phyloP scores from a whole-genome alignment of 2,888 invertebrate genomes.

The Chloroclysta siterata region DNA sequence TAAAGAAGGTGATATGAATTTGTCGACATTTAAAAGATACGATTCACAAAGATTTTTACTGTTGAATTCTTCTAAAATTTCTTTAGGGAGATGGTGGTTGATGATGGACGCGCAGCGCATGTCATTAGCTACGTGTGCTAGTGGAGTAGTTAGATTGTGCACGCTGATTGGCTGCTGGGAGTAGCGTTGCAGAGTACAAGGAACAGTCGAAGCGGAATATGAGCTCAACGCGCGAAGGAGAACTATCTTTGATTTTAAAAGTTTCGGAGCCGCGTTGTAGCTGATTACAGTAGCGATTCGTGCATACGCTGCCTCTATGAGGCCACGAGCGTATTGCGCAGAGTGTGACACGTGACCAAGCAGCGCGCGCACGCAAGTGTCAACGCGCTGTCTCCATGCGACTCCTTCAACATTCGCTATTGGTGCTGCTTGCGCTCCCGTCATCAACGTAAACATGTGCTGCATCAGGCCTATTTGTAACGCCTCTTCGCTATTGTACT shows the following conservation, averaged over 20 bases:
- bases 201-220: neutral
- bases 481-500: slow-evolving; percentile 47
- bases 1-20: slow-evolving; percentile 41
- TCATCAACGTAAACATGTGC: slow-evolving; percentile 61
- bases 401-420: slow-evolving; percentile 38
- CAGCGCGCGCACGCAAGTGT: slow-evolving; percentile 50
- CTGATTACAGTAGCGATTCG: slow-evolving; percentile 44
- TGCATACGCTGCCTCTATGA: slow-evolving; percentile 55
- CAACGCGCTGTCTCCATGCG: slow-evolving; percentile 51
- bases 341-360: slow-evolving; percentile 59
- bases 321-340: slow-evolving; percentile 56
- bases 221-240: slow-evolving; percentile 46
- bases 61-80: slow-evolving; percentile 51
- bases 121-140: slow-evolving; percentile 24
- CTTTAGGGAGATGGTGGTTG: slow-evolving; percentile 53
- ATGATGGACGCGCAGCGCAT: slow-evolving; percentile 51
- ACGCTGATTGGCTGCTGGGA: slow-evolving; percentile 47
- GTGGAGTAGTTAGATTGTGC: slow-evolving; percentile 44
- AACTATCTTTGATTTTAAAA: slow-evolving; percentile 51
- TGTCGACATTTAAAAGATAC: slow-evolving; percentile 49
- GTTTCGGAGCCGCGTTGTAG: slow-evolving; percentile 36
- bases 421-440: slow-evolving; percentile 23
- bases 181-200: slow-evolving; percentile 37
- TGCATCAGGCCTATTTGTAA: slow-evolving; percentile 56
- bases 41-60: slow-evolving; percentile 59